Conservation (phyloP, 1,140 invertebrate species). For the Diprion similis region DNA sequence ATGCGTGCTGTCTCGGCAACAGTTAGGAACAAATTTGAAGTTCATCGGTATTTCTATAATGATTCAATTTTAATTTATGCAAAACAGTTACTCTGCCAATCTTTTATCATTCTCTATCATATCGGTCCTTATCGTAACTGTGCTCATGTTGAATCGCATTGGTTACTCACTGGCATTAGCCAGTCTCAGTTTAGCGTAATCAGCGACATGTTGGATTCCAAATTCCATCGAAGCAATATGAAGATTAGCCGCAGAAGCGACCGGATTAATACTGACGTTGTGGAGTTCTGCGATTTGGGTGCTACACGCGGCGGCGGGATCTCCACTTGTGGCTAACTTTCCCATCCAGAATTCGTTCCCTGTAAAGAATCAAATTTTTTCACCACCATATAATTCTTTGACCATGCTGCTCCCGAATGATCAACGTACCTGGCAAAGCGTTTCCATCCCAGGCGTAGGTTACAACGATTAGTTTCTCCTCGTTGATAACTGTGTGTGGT, state of each 20-base stretch:
- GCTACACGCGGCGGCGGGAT: conserved; percentile 70
- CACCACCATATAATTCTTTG: no score
- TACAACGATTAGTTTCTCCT: conserved; percentile 66
- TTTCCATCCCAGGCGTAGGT: conserved; percentile 76
- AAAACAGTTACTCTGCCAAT: no score
- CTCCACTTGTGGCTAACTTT: conserved; percentile 60
- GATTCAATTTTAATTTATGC: no score
- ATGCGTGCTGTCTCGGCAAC: no score
- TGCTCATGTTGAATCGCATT: no score
- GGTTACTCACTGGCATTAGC: conserved; percentile 37
- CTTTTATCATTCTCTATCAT: no score
- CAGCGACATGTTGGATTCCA: conserved; percentile 61
- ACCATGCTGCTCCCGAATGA: no score
- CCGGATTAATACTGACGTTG: conserved; percentile 64
- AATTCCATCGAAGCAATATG: conserved; percentile 59
- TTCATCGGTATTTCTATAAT: no score
- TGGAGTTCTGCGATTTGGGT: conserved; percentile 66
- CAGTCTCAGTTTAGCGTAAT: conserved; percentile 58
- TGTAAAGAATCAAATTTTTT: conserved; percentile 10
- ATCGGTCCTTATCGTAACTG: no score
- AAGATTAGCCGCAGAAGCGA: conserved; percentile 57
- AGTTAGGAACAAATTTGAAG: no score
- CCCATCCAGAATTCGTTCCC: conserved; percentile 56
- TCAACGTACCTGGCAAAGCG: conserved; percentile 66
- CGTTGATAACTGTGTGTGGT: conserved; percentile 49